Evolutionary conservation across 2,113 vertebrate species (phyloP), one percentile per base, ranked within the genome.

Genomic region (Ophiodon elongatus): DNA sequence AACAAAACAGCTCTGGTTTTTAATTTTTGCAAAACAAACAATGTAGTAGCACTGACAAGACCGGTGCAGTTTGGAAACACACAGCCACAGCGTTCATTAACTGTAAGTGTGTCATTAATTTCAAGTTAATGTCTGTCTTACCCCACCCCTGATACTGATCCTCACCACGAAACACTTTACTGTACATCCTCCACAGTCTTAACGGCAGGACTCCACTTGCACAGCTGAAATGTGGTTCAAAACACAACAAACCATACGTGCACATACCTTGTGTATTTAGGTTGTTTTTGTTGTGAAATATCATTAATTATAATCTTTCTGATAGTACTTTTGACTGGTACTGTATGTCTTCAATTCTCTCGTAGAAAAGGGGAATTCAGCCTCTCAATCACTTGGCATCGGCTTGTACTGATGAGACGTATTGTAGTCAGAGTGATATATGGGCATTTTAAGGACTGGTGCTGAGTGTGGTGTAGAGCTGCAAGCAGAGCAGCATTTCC

Each of bases 401-500:
- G 19, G 47, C 33, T 60, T 45, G 41, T 21, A 62, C 76, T 60
- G 71, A 71, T 79, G 63, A 82, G 84, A 66, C 69, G 52, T 25
- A 43, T 37, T 79, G 77, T 25, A 75, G 83, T 79, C 71, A 70
- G 73, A 41, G 27, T 90, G 85, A 91, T 83, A 71, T 56, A 83
- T 86, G 60, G n/a, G 45, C 57, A 56, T 87, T 87, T 87, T 57
- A 73, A 73, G 56, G n/a, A 75, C 25, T 39, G 45, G 70, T 84
- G 84, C 89, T 80, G 86, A 90, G 76, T 43, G 31, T 50, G 57
- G 64, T 56, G 39, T 79, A 4, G 39, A 37, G 74, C 64, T 71
- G 17, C 72, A 45, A 73, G 41, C 17, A 59, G 45, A 74, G 60
- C 82, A 82, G 73, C 84, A 72, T 72, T 83, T 35, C 89, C 2